Evolutionary conservation across 2,888 invertebrate genomes (phyloP), one percentile per base, ranked within the genome.

Genomic region (Phortica magna): DNA sequence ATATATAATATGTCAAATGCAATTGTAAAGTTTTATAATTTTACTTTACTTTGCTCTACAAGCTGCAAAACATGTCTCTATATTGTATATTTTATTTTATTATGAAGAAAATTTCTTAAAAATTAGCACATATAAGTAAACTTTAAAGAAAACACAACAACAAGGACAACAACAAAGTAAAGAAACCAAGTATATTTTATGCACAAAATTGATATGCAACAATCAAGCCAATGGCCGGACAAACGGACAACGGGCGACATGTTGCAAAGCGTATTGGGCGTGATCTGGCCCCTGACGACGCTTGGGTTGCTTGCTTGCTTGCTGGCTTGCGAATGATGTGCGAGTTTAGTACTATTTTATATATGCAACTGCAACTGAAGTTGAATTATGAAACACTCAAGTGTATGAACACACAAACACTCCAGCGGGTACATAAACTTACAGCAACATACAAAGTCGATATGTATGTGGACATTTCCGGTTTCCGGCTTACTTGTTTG

Each of bases 321-420:
- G 17, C 14, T n/a, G 42, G 70, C 9, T 53, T 55, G 70, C 14
- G 19, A 61, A 22, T 61, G 61, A 14, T 65, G 65, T 22, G 22
- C 10, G 22, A 59, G 22, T 65, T 65, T 65, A 12, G 39, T 39
- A 53, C 53, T 64, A 71, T 71, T 71, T 71, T 71, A 71, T 71
- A 53, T 55, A 53, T 71, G 70, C 70, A 71, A 68, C 68, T 75
- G 70, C 68, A 57, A 71, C 75, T 77, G 82, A 81, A 82, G 83
- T 82, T 83, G 82, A 83, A 83, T 83, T 83, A 83, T 83, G 82
- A 83, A 82, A 83, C 77, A 83, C 70, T 71, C 53, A 71, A 71
- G 70, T 71, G 70, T 71, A 71, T 71, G 70, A 17, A 81, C 70
- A 80, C 79, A 79, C 31, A 72, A 48, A 22, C 31, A 75, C 7